phyloP scores from a whole-genome alignment of 2,888 invertebrate species.

The Idaea dimidiata region DNA sequence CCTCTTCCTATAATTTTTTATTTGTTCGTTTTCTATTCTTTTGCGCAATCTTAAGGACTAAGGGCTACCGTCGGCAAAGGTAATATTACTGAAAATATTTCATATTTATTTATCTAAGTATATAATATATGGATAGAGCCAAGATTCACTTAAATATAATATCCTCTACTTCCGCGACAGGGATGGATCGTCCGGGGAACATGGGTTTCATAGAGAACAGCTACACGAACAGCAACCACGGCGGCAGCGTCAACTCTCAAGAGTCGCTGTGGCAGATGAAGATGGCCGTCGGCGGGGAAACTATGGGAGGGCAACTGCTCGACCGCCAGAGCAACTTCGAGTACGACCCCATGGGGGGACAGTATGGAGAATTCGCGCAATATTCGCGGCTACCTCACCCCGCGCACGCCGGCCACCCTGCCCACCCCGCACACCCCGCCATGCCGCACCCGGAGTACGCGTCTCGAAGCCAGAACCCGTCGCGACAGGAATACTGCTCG shows the following conservation, averaged over 20 bases:
- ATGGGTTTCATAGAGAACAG: conserved; percentile 95
- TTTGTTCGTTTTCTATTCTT: conserved; percentile 38
- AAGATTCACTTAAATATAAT: too few species aligned
- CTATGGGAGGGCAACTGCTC: conserved; percentile 71
- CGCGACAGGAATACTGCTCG: conserved; percentile 92
- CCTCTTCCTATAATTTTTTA: conserved; percentile 19
- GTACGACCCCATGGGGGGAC: conserved; percentile 84
- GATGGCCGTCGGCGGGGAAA: conserved; percentile 88
- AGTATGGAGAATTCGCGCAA: conserved; percentile 86
- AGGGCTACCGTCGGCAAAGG: conserved; percentile 48
- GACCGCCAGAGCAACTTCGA: conserved; percentile 86
- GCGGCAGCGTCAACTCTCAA: conserved; percentile 97
- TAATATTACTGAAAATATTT: conserved; percentile 25
- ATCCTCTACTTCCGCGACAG: conserved; percentile 10
- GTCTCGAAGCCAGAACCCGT: conserved; percentile 87
- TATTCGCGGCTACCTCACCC: conserved; percentile 90
- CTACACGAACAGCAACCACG: conserved; percentile 95
- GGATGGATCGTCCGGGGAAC: conserved; percentile 82
- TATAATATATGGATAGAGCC: too few species aligned
- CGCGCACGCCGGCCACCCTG: conserved; percentile 63
- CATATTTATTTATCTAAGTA: conserved; percentile 10
- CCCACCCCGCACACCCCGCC: conserved; percentile 84
- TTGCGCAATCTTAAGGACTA: conserved; percentile 54
- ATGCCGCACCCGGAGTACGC: conserved; percentile 85
- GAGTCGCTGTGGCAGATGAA: conserved; percentile 97